Evolutionary conservation across 2,113 vertebrate species (phyloP).

Genomic region (Saguinus imperator): DNA sequence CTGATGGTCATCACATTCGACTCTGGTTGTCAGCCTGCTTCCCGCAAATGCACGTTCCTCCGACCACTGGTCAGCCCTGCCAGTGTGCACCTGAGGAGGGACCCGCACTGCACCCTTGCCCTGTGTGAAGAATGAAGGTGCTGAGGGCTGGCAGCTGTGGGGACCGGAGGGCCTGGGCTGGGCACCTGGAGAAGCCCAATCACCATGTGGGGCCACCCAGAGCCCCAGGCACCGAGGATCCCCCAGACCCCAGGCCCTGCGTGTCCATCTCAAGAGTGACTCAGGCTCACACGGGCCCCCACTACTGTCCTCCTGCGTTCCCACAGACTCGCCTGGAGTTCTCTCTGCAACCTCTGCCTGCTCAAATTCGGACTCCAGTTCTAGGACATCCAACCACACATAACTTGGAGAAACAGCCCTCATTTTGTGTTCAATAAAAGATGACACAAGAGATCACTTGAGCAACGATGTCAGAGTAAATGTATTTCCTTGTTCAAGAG

Average conservation of each 20-base stretch:
- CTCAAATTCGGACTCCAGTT: constrained; percentile 58
- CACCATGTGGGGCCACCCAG: not conserved
- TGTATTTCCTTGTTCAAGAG: constrained; percentile 86
- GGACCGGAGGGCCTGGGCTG: too few relatives aligned
- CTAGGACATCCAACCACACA: constrained; percentile 65
- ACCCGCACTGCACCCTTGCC: too few relatives aligned
- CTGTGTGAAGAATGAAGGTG: not conserved
- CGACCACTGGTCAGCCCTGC: too few relatives aligned
- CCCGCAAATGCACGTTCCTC: too few relatives aligned
- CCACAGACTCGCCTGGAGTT: not conserved
- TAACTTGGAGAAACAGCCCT: constrained; percentile 77
- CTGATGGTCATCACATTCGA: too few relatives aligned
- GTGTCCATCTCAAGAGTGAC: too few relatives aligned
- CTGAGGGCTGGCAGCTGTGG: not conserved
- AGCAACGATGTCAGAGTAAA: constrained; percentile 88
- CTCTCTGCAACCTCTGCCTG: not conserved
- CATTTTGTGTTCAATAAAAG: constrained; percentile 87
- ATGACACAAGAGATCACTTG: constrained; percentile 87
- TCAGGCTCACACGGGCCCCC: too few relatives aligned
- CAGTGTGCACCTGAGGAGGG: too few relatives aligned
- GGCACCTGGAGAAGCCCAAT: not conserved
- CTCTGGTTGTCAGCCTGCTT: too few relatives aligned
- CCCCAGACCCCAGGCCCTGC: not conserved
- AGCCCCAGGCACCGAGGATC: not conserved
- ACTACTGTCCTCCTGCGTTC: not conserved